Percentiles rank a stretch among this genome's conserved stretches.
Conservation (phyloP, 2,888 invertebrate species). For the Phortica okadai region DNA sequence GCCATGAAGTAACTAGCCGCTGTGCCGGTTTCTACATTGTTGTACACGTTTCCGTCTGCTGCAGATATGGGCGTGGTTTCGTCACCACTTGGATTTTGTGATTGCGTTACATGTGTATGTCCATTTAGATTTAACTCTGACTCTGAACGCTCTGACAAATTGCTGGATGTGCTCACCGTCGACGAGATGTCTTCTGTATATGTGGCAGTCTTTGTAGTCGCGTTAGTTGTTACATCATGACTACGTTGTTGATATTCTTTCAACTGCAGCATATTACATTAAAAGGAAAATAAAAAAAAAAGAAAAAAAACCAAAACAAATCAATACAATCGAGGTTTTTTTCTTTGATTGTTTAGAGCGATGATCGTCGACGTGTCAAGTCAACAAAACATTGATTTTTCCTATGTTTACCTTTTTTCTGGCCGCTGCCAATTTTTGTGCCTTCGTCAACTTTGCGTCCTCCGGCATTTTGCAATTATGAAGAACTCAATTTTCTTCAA, state of each 20-base stretch:
- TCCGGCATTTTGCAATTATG: constrained; percentile 62
- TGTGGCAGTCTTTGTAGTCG: constrained; percentile 9
- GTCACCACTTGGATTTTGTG: constrained; percentile 27
- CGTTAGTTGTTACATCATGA: constrained; percentile 14
- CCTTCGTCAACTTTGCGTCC: constrained; percentile 71
- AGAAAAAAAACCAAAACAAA: constrained; percentile 39
- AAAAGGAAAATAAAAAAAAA: constrained; percentile 35
- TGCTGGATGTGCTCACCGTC: constrained; percentile 63
- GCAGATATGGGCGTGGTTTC: neutral
- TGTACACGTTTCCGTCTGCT: constrained; percentile 23
- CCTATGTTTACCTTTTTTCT: constrained; percentile 72
- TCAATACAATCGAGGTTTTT: constrained; percentile 48
- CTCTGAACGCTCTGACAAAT: constrained; percentile 69
- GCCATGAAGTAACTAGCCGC: constrained; percentile 45
- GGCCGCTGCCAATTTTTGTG: constrained; percentile 75
- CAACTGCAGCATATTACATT: constrained; percentile 50
- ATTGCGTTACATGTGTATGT: neutral
- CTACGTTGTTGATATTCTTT: constrained; percentile 71
- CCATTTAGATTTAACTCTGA: constrained; percentile 61
- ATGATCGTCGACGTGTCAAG: constrained; percentile 13
- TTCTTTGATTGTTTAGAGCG: neutral
- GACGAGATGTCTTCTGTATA: constrained; percentile 54
- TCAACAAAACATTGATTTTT: constrained; percentile 26
- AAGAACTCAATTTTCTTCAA: neutral
- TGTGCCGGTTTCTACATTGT: constrained; percentile 17